phyloP scores from a whole-genome alignment of 2,797 vertebrate genomes.

The Falco biarmicus region DNA sequence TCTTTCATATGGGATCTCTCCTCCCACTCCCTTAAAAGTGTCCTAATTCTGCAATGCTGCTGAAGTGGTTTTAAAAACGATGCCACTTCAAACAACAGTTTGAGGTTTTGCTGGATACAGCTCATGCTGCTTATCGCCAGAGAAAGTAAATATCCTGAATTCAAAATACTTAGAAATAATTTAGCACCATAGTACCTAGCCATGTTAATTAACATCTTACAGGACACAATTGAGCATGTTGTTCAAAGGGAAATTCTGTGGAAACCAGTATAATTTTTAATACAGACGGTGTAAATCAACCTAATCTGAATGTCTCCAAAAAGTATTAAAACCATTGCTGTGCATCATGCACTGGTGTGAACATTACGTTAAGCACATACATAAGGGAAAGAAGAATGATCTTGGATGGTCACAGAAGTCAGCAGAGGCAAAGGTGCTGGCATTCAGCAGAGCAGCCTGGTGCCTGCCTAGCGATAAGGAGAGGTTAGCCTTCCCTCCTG shows the following conservation, averaged over 20 bases:
- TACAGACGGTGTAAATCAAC: neutral
- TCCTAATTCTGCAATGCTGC: slow-evolving; percentile 5
- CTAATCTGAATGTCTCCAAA: neutral
- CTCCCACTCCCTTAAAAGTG: neutral
- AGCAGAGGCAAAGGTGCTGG: neutral
- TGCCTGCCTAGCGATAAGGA: neutral
- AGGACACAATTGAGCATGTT: neutral
- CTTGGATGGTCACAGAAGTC: neutral
- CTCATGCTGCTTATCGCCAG: neutral
- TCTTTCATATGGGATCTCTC: slow-evolving; percentile 27
- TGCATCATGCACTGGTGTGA: neutral
- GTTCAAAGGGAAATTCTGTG: neutral
- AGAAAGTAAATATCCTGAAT: neutral
- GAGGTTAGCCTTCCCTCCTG: neutral
- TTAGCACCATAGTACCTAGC: neutral
- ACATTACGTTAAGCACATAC: fast-evolving
- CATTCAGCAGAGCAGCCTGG: neutral
- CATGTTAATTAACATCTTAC: neutral
- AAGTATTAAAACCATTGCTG: neutral
- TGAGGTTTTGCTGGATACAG: neutral
- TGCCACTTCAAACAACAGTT: slow-evolving; percentile 8
- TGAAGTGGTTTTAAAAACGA: slow-evolving; percentile 7
- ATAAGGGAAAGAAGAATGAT: neutral
- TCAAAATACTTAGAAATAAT: neutral
- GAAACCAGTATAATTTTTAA: neutral